Base-by-base conservation (phyloP, 2,797 vertebrate genomes). In the Eidolon dupreanum region DNA sequence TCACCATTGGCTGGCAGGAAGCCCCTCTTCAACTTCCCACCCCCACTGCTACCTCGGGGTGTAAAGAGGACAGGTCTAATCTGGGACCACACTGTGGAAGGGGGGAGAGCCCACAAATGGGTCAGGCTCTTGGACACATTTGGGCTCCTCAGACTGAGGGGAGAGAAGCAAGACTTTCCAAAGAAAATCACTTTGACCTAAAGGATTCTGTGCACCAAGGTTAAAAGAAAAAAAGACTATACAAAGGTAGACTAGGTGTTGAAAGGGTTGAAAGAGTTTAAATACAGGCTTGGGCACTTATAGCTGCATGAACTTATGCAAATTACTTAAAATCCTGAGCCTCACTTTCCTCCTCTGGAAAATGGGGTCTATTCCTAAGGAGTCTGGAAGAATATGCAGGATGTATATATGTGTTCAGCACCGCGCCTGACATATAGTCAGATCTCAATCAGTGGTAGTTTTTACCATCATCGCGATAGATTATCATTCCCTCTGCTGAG, bases 1-100 rank as follows among this genome's bases (percentile, higher is more conserved):
- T 92, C 71, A 43, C 43, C 36, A 92, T 68, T 88, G 95, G 94
- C 51, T 96, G 95, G 93, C 97, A 57, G 92, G 88, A 73, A 86
- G 93, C 75, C 90, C 70, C 88, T 96, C 33, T 88, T 57, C 0
- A 3, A 3, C 66, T 87, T 59, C 79, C 88, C 68, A 63, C 46
- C 65, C 88, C 85, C 68, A 85, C 79, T 74, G 95, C 57, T 46
- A 49, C 59, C 73, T 38, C 51, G 26, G 82, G 86, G 74, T 86
- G 26, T 41, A 88, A 94, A 88, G 74, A 92, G 70, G 82, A 49
- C 81, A 65, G 82, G 55, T 68, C 71, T 92, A 68, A 71, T 33
- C 70, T 43, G 61, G 75, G 59, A 68, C 24, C 55, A 65, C 5
- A 13, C n/a, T 88, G 65, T 49, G 81, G 74, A 68, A 63, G 24